Percentiles rank a stretch among this genome's conserved stretches.
phyloP scores from a whole-genome alignment of 2,888 invertebrate genomes.

The Pristionchus mayeri region DNA sequence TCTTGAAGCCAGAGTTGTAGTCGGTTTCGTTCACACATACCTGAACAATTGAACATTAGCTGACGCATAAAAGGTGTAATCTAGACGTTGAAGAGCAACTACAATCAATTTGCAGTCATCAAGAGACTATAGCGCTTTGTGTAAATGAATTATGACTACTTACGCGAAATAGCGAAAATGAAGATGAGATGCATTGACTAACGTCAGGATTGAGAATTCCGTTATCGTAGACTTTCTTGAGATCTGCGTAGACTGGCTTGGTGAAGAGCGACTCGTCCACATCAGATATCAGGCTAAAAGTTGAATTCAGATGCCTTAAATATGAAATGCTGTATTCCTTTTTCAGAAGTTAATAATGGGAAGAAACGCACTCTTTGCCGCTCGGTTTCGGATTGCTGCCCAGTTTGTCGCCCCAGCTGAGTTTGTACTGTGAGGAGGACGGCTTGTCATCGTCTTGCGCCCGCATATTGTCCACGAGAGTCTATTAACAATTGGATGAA shows the following conservation, averaged over 20 bases:
- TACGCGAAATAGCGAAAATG: too few species aligned
- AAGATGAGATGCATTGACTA: too few species aligned
- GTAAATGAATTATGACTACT: too few species aligned
- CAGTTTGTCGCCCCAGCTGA: constrained; percentile 70
- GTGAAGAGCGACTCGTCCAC: constrained; percentile 71
- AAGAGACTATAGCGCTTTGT: too few species aligned
- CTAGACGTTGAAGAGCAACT: too few species aligned
- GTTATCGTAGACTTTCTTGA: constrained; percentile 67
- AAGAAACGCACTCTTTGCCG: neutral
- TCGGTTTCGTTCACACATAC: constrained; percentile 70
- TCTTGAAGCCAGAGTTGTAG: constrained; percentile 62
- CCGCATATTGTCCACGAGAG: constrained; percentile 69
- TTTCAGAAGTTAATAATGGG: neutral
- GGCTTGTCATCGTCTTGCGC: constrained; percentile 68
- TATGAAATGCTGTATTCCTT: too few species aligned
- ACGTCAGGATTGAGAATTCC: constrained; percentile 68
- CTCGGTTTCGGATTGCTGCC: constrained; percentile 56
- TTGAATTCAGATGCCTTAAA: too few species aligned
- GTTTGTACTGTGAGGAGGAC: constrained; percentile 56
- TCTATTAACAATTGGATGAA: too few species aligned
- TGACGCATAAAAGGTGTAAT: too few species aligned
- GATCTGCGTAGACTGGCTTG: constrained; percentile 66
- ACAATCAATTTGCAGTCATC: too few species aligned
- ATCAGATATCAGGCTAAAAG: constrained; percentile 64
- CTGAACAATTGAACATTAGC: constrained; percentile 52